phyloP scores from a whole-genome alignment of 2,113 vertebrate genomes.

The Heptranchias perlo region DNA sequence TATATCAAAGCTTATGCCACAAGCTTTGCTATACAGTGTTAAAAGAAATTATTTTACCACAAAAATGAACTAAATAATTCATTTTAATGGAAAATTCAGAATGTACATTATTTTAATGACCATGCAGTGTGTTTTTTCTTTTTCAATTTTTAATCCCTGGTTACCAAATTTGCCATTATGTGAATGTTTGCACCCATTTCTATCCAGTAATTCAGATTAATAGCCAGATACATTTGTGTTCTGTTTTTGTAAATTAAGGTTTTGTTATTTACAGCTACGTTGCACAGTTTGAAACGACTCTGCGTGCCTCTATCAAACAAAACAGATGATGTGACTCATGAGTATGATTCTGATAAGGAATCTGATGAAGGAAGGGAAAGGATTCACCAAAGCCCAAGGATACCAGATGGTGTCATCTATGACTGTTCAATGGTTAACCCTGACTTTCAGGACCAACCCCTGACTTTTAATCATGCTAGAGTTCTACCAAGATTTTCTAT shows the following conservation, averaged over 20 bases:
- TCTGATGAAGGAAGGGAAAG: constrained; percentile 32
- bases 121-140: not conserved
- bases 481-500: constrained; percentile 55
- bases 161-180: not conserved
- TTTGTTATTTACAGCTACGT: constrained; percentile 22
- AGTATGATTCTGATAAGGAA: constrained; percentile 18
- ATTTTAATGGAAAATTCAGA: not conserved
- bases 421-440: constrained; percentile 16
- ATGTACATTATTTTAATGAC: not conserved
- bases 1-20: not conserved
- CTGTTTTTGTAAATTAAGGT: not conserved
- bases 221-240: not conserved
- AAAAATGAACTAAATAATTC: not conserved
- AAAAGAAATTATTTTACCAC: not conserved
- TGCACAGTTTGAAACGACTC: constrained; percentile 43
- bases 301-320: constrained; percentile 12
- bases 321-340: not conserved
- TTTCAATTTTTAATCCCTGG: not conserved
- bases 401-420: not conserved
- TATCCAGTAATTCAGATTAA: not conserved
- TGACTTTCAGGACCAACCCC: constrained; percentile 58
- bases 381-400: constrained; percentile 20
- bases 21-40: not conserved
- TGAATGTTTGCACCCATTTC: not conserved
- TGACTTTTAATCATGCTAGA: constrained; percentile 54